phyloP scores from a whole-genome alignment of 2,888 invertebrate species.

The Sthenelais limicola region DNA sequence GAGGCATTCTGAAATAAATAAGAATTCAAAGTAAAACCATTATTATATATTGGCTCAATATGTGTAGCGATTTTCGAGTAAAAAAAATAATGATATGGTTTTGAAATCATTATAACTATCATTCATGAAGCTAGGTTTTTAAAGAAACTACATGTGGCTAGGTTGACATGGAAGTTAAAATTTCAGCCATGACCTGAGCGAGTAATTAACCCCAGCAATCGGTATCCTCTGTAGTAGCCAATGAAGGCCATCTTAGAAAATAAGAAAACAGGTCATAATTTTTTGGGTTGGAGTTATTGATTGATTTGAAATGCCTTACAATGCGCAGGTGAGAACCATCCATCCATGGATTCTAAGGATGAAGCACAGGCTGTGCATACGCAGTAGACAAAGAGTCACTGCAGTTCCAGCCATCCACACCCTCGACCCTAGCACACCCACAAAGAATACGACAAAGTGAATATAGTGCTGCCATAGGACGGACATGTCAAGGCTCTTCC shows the following conservation, averaged over 20 bases:
- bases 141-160: too few species aligned
- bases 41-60: neutral
- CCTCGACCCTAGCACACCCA: conserved; percentile 83
- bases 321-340: conserved; percentile 62
- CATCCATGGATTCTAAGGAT: conserved; percentile 80
- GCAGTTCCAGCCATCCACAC: conserved; percentile 90
- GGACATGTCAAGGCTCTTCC: conserved; percentile 73
- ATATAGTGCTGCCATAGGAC: conserved; percentile 78
- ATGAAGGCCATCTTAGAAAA: too few species aligned
- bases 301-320: conserved; percentile 69
- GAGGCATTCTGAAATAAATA: conserved; percentile 74
- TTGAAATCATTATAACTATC: too few species aligned
- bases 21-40: neutral
- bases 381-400: conserved; percentile 84
- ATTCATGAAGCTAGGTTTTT: too few species aligned
- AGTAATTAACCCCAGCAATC: too few species aligned
- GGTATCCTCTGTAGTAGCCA: too few species aligned
- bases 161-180: too few species aligned
- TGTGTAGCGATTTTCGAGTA: neutral
- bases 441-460: conserved; percentile 83
- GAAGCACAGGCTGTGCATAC: conserved; percentile 87
- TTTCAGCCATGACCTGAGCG: too few species aligned
- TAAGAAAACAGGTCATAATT: too few species aligned
- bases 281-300: too few species aligned
- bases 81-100: too few species aligned